phyloP scores from a whole-genome alignment of 2,113 vertebrate species.

The Lanius collurio region DNA sequence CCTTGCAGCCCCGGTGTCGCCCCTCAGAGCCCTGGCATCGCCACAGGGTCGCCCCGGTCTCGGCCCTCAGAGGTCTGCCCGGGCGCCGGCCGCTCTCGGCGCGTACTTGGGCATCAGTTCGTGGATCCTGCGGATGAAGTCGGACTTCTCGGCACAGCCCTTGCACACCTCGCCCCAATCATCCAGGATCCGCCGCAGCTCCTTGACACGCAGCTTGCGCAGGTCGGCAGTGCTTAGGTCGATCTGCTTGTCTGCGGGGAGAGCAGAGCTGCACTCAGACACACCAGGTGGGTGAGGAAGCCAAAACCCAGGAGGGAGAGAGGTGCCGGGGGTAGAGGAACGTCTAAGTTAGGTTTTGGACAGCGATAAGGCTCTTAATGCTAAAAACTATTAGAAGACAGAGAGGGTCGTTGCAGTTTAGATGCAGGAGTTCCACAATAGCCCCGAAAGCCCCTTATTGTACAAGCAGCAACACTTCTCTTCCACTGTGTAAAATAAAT shows the following conservation, averaged over 20 bases:
- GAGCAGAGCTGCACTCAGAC: constrained; percentile 3
- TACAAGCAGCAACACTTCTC: background rate
- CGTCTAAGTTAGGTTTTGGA: background rate
- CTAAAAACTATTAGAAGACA: background rate
- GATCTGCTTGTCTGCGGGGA: constrained; percentile 88
- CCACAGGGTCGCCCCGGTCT: background rate
- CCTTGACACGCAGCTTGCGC: constrained; percentile 94
- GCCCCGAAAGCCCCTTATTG: background rate
- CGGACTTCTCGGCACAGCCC: constrained; percentile 94
- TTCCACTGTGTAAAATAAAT: background rate
- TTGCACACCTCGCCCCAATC: constrained; percentile 97
- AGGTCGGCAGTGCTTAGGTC: constrained; percentile 92
- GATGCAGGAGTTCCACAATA: background rate
- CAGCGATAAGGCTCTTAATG: background rate
- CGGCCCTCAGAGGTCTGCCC: constrained; percentile 87
- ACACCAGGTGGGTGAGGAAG: background rate
- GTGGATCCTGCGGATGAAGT: constrained; percentile 95
- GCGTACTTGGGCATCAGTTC: constrained; percentile 98
- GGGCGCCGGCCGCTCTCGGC: constrained; percentile 85
- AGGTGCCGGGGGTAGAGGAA: background rate
- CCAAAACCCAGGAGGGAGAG: background rate
- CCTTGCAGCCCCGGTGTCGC: background rate
- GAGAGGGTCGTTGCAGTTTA: background rate
- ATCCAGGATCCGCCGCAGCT: constrained; percentile 96
- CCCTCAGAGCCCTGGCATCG: background rate